phyloP scores from a whole-genome alignment of 2,797 vertebrate species.

The Tokudaia muenninki region DNA sequence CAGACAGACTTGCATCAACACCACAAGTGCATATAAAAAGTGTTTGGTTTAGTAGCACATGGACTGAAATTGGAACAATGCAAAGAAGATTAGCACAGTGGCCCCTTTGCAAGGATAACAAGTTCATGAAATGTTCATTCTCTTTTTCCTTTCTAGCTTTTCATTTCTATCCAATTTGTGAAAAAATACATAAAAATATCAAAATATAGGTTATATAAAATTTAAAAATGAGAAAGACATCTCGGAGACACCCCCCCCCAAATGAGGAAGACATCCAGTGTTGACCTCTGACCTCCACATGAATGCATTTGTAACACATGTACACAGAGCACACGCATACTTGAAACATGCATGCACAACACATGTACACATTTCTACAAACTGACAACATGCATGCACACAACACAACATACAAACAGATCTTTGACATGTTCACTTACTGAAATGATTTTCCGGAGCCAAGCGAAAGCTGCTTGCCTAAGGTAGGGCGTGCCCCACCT shows the following conservation, averaged over 20 bases:
- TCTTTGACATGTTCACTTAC: neutral
- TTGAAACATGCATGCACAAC: neutral
- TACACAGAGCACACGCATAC: neutral
- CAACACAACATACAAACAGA: neutral
- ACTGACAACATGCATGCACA: neutral
- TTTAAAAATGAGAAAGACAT: neutral
- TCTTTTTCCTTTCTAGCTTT: neutral
- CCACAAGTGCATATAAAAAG: too few species aligned
- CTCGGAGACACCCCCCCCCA: neutral
- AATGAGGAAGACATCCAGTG: neutral
- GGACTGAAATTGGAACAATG: neutral
- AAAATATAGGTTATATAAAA: neutral
- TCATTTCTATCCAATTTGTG: neutral
- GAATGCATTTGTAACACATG: neutral
- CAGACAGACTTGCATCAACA: too few species aligned
- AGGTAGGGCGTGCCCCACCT: fast-evolving
- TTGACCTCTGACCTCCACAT: neutral
- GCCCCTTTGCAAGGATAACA: neutral
- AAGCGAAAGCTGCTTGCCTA: too few species aligned
- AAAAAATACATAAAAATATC: neutral
- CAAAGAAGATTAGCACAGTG: neutral
- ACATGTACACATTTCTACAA: too few species aligned
- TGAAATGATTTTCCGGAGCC: neutral
- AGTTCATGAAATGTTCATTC: neutral
- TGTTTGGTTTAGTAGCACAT: too few species aligned